phyloP scores from a whole-genome alignment of 2,797 vertebrate genomes.

The Poeciliopsis gracilis region DNA sequence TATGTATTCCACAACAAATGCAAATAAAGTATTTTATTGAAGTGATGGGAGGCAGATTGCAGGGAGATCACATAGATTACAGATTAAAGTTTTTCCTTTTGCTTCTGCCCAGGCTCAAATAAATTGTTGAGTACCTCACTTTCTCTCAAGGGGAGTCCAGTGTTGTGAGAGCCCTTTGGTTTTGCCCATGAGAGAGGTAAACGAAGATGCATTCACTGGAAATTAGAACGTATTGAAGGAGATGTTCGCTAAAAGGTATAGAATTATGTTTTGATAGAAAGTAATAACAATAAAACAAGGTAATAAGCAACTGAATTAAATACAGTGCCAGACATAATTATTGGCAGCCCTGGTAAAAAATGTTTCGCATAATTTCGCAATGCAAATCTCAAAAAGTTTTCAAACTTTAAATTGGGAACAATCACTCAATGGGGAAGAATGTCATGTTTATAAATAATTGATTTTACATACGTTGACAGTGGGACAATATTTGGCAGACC shows the following conservation, averaged over 20 bases:
- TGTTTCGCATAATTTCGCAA: not conserved
- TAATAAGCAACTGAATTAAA: not conserved
- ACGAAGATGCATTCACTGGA: constrained; percentile 33
- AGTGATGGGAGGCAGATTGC: not conserved
- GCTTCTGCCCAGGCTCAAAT: constrained; percentile 42
- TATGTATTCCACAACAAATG: not conserved
- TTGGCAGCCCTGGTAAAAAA: not conserved
- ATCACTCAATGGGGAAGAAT: not conserved
- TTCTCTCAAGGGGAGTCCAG: constrained; percentile 18
- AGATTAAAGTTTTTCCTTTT: not conserved
- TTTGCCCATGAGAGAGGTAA: constrained; percentile 22
- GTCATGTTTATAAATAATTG: not conserved
- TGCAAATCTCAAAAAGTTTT: not conserved
- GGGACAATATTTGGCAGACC: not conserved
- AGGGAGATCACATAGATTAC: not conserved
- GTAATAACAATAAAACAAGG: not conserved
- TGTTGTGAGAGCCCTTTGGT: constrained; percentile 15
- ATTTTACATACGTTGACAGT: not conserved
- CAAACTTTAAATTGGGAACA: not conserved
- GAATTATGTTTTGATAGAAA: not conserved
- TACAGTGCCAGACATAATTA: not conserved
- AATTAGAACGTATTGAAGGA: not conserved
- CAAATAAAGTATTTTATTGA: not conserved
- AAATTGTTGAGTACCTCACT: constrained; percentile 13
- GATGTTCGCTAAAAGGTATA: not conserved